These are phyloP conservation scores for Drosophila vallismaia DNA, from an alignment of 2,888 invertebrate species.

Conservation along the genomic window DNA sequence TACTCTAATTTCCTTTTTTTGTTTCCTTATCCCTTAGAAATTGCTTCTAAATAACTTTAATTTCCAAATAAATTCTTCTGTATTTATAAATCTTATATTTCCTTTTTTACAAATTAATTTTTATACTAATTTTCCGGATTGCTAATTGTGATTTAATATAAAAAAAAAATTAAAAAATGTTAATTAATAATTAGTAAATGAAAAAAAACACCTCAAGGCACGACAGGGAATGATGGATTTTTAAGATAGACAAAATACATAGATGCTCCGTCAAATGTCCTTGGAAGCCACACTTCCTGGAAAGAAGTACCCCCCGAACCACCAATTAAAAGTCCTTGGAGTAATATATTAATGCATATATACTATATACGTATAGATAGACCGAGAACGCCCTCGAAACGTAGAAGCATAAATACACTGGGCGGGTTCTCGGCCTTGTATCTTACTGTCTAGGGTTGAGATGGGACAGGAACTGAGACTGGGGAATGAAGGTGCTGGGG, in stretches of 20 bases:
- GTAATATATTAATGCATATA: slow-evolving; percentile 31
- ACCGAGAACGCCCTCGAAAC: slow-evolving; percentile 1
- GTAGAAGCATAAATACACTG: neutral
- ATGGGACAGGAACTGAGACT: neutral
- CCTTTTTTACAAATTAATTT: no score
- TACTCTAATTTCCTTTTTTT: no score
- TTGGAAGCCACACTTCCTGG: neutral
- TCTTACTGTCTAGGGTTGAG: neutral
- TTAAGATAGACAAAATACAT: no score
- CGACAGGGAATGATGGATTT: no score
- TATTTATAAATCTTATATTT: no score
- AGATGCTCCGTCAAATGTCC: no score
- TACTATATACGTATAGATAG: slow-evolving; percentile 10
- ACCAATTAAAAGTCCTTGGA: neutral
- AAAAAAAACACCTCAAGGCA: neutral
- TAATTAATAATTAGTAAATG: neutral
- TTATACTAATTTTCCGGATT: no score
- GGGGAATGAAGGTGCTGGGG: neutral
- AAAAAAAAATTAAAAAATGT: neutral
- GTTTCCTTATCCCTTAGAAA: no score
- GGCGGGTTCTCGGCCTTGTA: neutral
- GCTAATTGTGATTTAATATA: no score
- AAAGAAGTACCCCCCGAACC: neutral
- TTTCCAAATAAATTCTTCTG: no score
- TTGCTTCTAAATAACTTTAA: no score